These are phyloP conservation scores for Helogale parvula DNA, from an alignment of 2,113 vertebrate genomes.

Conservation along the genomic window DNA sequence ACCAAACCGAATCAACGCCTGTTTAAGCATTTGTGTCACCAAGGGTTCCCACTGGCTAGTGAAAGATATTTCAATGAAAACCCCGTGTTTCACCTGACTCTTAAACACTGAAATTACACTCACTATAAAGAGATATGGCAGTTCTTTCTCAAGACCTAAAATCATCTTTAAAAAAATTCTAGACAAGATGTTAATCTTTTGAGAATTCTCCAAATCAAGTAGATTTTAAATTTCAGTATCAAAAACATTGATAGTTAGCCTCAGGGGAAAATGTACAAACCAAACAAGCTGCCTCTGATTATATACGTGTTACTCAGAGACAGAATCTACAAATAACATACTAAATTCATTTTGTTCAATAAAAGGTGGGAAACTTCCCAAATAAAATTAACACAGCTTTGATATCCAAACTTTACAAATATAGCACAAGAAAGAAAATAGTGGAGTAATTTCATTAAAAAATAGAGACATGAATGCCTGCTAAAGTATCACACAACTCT, in stretches of 20 bases:
- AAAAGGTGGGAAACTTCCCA: background rate
- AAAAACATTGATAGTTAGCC: background rate
- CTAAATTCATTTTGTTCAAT: background rate
- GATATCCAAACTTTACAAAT: conserved; percentile 12
- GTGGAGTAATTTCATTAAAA: conserved; percentile 12
- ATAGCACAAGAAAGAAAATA: background rate
- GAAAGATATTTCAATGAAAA: conserved; percentile 8
- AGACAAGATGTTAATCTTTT: conserved; percentile 27
- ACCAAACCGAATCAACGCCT: background rate
- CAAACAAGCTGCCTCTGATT: background rate
- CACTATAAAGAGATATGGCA: background rate
- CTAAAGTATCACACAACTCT: conserved; percentile 37
- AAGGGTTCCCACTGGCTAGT: background rate
- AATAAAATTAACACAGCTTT: conserved; percentile 9
- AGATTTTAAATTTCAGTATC: background rate
- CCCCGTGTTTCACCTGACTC: background rate
- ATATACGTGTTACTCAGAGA: background rate
- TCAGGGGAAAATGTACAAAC: background rate
- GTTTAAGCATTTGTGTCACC: background rate
- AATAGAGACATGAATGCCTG: background rate
- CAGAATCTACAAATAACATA: background rate
- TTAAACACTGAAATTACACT: background rate
- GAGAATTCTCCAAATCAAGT: background rate
- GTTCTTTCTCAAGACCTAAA: background rate
- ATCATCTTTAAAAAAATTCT: background rate